These are phyloP conservation scores for Tupaia chinensis DNA, from an alignment of 2,113 vertebrate species.

Conservation along the genomic window DNA sequence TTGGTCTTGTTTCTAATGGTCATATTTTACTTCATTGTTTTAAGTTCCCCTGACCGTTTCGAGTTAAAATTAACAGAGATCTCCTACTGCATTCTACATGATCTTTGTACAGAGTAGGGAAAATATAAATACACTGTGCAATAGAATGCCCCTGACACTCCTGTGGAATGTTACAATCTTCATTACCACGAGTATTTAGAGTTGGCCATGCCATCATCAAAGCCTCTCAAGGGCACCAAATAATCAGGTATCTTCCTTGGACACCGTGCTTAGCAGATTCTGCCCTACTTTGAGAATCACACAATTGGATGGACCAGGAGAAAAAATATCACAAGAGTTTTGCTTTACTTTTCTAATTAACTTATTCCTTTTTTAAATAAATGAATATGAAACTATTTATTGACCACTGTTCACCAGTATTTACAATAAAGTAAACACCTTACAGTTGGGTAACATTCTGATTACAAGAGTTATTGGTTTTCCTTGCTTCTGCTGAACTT, in stretches of 20 bases:
- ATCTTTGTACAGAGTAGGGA: neutral
- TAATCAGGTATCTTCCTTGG: neutral
- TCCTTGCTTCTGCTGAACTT: no score
- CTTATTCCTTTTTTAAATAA: neutral
- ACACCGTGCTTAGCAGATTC: neutral
- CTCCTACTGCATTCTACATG: neutral
- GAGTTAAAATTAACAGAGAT: neutral
- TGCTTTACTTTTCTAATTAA: neutral
- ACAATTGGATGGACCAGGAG: neutral
- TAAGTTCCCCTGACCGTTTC: neutral
- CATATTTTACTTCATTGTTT: conserved; percentile 9
- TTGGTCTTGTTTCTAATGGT: neutral
- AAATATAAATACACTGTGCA: neutral
- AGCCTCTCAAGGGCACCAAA: neutral
- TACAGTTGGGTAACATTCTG: no score
- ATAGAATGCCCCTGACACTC: neutral
- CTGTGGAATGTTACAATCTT: neutral
- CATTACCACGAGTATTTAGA: neutral
- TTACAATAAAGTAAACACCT: no score
- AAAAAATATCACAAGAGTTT: neutral
- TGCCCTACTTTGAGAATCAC: neutral
- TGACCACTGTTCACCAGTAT: no score
- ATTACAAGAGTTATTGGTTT: no score
- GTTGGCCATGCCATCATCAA: no score
- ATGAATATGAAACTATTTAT: no score